Evolutionary conservation across 2,888 invertebrate genomes (phyloP).

Genomic region (Acleris sparsana): DNA sequence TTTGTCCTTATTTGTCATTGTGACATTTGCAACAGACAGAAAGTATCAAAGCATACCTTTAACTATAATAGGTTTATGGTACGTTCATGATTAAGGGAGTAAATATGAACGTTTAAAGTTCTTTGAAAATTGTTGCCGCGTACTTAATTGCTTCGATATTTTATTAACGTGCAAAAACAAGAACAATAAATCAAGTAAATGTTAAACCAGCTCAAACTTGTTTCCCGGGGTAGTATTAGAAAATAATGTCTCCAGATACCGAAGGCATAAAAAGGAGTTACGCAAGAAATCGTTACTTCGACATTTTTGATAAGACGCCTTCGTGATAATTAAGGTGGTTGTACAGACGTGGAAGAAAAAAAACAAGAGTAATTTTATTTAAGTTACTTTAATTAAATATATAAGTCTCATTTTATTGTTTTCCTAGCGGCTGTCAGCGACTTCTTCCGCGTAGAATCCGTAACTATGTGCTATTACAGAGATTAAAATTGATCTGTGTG

Average conservation of each 20-base stretch:
- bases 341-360: slow-evolving; percentile 15
- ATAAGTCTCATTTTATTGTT: too few species aligned
- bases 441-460: too few species aligned
- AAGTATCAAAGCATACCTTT: too few species aligned
- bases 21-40: too few species aligned
- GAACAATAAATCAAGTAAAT: slow-evolving; percentile 5
- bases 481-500: too few species aligned
- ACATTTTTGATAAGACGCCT: slow-evolving; percentile 30
- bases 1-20: too few species aligned
- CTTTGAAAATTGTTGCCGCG: background rate
- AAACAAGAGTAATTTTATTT: background rate
- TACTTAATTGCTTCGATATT: background rate
- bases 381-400: too few species aligned
- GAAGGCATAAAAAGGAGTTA: slow-evolving; percentile 10
- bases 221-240: slow-evolving; percentile 14
- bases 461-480: too few species aligned
- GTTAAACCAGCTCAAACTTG: slow-evolving; percentile 1
- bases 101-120: background rate
- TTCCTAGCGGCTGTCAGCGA: too few species aligned
- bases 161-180: background rate
- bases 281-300: slow-evolving; percentile 19
- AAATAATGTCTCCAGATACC: slow-evolving; percentile 22
- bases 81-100: too few species aligned
- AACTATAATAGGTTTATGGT: too few species aligned
- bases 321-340: slow-evolving; percentile 27